Conservation (phyloP, 2,797 vertebrate species). For the Falco biarmicus region DNA sequence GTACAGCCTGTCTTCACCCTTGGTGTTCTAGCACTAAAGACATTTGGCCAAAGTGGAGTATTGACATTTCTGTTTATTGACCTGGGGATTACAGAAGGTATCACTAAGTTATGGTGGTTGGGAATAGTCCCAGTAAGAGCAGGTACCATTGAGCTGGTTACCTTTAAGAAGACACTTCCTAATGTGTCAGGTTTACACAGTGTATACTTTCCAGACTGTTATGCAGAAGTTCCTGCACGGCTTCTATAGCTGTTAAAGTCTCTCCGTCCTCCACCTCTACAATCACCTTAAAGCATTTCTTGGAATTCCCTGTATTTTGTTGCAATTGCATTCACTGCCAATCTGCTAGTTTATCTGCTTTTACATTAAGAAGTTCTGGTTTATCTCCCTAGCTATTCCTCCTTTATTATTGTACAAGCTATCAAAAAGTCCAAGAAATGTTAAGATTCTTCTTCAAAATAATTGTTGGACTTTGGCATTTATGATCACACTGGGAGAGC, state of each 20-base stretch:
- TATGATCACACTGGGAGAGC: not conserved
- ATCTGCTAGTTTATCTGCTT: not conserved
- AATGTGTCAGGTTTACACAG: fast-evolving
- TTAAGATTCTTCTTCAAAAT: not conserved
- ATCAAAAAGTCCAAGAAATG: not conserved
- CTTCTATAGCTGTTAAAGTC: not conserved
- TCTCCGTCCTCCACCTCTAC: not conserved
- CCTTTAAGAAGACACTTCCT: not conserved
- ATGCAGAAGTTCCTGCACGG: not conserved
- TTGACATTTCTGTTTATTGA: not conserved
- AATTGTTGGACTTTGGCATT: not conserved
- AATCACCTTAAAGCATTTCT: not conserved
- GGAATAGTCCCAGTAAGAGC: not conserved
- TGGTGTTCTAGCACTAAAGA: not conserved
- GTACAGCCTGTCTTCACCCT: not conserved
- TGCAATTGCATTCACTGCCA: not conserved
- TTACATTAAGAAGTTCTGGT: not conserved
- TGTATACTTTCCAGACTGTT: not conserved
- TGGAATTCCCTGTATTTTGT: not conserved
- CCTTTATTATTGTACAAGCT: not conserved
- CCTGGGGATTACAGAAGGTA: not conserved
- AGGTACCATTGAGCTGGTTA: not conserved
- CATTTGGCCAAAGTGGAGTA: not conserved
- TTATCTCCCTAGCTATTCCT: not conserved
- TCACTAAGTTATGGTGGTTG: not conserved